Conservation (phyloP, 2,888 invertebrate species). For the Ophion costatus region DNA sequence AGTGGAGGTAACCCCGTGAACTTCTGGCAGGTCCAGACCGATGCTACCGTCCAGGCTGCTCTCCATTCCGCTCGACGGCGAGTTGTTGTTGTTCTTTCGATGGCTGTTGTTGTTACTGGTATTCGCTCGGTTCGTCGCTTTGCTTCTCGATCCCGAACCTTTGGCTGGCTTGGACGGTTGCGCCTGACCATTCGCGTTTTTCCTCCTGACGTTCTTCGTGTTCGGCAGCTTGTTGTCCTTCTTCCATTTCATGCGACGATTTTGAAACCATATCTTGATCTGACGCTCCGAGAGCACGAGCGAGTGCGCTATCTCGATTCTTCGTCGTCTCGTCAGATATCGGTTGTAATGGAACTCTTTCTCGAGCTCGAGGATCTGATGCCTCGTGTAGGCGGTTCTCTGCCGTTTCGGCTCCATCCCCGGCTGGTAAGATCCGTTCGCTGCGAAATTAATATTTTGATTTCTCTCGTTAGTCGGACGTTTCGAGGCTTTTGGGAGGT, state of each 20-base stretch:
- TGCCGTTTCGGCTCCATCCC: constrained; percentile 98
- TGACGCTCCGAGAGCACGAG: constrained; percentile 96
- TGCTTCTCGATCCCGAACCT: constrained; percentile 68
- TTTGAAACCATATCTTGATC: constrained; percentile 96
- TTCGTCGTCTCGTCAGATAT: constrained; percentile 96
- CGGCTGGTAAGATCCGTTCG: constrained; percentile 94
- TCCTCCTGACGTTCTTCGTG: constrained; percentile 90
- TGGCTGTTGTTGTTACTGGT: constrained; percentile 87
- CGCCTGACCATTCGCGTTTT: constrained; percentile 84
- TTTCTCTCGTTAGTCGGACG: constrained; percentile 31
- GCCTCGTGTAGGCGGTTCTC: constrained; percentile 98
- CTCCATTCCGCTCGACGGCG: constrained; percentile 80
- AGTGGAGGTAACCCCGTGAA: constrained; percentile 75
- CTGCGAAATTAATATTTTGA: constrained; percentile 85
- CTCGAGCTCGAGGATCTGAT: constrained; percentile 98
- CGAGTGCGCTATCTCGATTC: constrained; percentile 99
- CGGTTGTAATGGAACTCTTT: constrained; percentile 99
- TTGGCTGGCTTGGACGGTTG: constrained; percentile 75
- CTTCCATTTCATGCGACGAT: constrained; percentile 94
- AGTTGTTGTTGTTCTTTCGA: constrained; percentile 86
- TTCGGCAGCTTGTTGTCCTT: constrained; percentile 95
- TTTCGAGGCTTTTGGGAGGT: not conserved
- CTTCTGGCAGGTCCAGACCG: constrained; percentile 78
- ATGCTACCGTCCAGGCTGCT: constrained; percentile 79
- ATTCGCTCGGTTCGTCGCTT: constrained; percentile 57